Conservation (phyloP, 2,113 vertebrate species). For the Sigmodon hispidus region DNA sequence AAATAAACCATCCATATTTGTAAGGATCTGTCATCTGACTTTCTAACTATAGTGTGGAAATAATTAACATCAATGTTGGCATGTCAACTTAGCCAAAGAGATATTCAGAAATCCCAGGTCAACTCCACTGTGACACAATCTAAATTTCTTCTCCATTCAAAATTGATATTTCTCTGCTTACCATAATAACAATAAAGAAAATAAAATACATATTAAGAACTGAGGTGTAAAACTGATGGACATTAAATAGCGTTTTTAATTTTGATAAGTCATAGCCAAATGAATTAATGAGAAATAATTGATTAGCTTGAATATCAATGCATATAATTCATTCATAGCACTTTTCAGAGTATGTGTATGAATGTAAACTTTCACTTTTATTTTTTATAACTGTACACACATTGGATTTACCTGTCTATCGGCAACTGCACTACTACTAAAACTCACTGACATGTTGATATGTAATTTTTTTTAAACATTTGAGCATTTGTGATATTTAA, state of each 20-base stretch:
- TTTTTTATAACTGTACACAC: neutral
- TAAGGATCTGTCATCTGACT: neutral
- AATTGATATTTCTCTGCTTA: neutral
- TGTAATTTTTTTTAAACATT: neutral
- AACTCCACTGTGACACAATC: neutral
- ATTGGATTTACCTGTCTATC: neutral
- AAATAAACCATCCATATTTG: neutral
- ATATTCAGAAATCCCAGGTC: neutral
- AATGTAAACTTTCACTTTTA: neutral
- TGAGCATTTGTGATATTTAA: neutral
- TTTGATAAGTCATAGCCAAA: constrained; percentile 21
- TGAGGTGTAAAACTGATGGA: neutral
- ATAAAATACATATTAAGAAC: neutral
- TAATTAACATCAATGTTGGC: neutral
- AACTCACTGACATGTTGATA: neutral
- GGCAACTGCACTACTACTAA: neutral
- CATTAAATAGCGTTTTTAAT: neutral
- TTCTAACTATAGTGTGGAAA: neutral
- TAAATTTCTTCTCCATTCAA: neutral
- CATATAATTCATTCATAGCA: neutral
- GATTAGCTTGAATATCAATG: neutral
- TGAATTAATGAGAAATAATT: neutral
- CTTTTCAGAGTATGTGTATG: neutral
- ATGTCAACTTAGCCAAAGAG: neutral
- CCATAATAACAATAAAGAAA: neutral